Percentiles rank a stretch among this genome's conserved stretches.
These are phyloP conservation scores for Ceratitis capitata DNA, from an alignment of 1,140 invertebrate genomes.

Conservation along the genomic window DNA sequence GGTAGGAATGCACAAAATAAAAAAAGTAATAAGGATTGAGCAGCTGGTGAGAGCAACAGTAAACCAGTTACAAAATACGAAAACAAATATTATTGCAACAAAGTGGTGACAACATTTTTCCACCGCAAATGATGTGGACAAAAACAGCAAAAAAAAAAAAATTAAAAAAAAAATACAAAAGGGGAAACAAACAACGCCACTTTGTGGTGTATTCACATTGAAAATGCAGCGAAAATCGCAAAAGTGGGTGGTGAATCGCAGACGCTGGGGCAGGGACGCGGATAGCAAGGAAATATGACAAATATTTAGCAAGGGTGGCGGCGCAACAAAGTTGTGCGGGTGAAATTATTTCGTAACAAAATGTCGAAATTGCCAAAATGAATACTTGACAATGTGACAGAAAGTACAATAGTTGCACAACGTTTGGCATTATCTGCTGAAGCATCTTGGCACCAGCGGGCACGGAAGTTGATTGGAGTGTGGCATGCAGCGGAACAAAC, in stretches of 20 bases:
- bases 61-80: not conserved
- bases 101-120: constrained; percentile 34
- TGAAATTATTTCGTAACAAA: not conserved
- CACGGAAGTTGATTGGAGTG: not conserved
- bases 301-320: not conserved
- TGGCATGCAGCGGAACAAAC: not conserved
- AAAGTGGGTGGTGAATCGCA: not conserved
- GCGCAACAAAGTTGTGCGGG: not conserved
- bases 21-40: not conserved
- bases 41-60: not conserved
- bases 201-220: not conserved
- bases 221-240: not conserved
- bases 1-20: not conserved
- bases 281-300: not conserved
- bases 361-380: not conserved
- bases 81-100: constrained; percentile 35
- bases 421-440: not conserved
- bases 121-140: constrained; percentile 28
- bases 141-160: not conserved
- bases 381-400: not conserved
- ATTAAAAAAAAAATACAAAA: not conserved
- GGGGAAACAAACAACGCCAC: not conserved
- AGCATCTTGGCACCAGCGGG: not conserved
- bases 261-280: not conserved
- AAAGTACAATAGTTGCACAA: not conserved